Evolutionary conservation across 2,888 invertebrate species (phyloP), one percentile per base, ranked within the genome.

Genomic region (Atrina japonica): DNA sequence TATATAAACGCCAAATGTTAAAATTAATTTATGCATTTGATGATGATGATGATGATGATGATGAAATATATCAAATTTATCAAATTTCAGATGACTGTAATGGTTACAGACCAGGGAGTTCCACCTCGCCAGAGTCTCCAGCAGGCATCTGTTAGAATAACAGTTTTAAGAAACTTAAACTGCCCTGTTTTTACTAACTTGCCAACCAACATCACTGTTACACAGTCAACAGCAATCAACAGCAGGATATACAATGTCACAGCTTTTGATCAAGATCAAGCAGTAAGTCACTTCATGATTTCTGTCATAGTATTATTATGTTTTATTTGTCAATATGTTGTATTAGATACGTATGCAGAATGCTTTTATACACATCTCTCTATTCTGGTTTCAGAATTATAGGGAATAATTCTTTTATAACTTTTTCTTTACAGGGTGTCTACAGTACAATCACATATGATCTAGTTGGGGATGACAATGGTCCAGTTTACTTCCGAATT

Each of bases 401-500:
- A n/a, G n/a, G n/a, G n/a, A n/a, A n/a, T n/a, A n/a, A n/a, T n/a
- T n/a, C n/a, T n/a, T n/a, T n/a, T n/a, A n/a, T n/a, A n/a, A n/a
- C n/a, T n/a, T 35, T 35, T 11, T 35, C 11, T 27, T 74, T 74
- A 29, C 72, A 79, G 79, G 73, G 75, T 40, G 68, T 73, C 7
- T 80, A 73, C 79, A 86, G 79, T 66, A 66, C 69, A 11, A 68
- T 88, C 11, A 68, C 70, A 5, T 88, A 86, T 73, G 66, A 72
- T 18, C 73, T 88, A 30, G 82, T 88, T 66, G 88, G 87, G 6
- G 88, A 87, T 80, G 84, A 86, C 50, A 70, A 71, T 27, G 86
- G 86, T 5, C 68, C 69, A 3, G 45, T 76, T 1, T 96, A 96
- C 89, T 97, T 97, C 92, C 94, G 95, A 81, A 95, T 97, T 9